Evolutionary conservation across 2,888 invertebrate genomes (phyloP), one percentile per base, ranked within the genome.

Genomic region (Ceraclea dissimilis): DNA sequence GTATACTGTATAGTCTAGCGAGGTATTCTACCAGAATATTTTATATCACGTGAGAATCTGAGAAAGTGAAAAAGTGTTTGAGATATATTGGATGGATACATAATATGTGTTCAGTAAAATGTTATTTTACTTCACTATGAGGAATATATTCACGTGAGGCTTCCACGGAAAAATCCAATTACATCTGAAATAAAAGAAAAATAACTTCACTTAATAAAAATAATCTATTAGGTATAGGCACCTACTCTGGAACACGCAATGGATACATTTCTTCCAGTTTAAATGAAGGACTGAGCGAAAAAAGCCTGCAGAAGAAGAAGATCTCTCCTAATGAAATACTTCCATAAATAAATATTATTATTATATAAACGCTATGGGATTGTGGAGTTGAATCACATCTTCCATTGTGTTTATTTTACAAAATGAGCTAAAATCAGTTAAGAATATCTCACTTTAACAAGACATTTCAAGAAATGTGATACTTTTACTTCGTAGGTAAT

Each of bases 181-280:
- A 57, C 47, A 51, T 50, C 21, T n/a, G 47, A 49, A 54, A 50
- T 55, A 31, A 48, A 47, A 50, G 50, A 53, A 57, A 53, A 57
- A 50, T 47, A 43, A 22, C 49, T 44, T 13, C 20, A 56, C 31
- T 48, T 33, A 51, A 51, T 56, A 56, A 55, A 49, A 55, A 51
- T 50, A 53, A 53, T 53, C 54, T 49, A 57, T 57, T 57, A 46
- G n/a, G n/a, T n/a, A n/a, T n/a, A n/a, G n/a, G n/a, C n/a, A n/a
- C n/a, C n/a, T n/a, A n/a, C n/a, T n/a, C 17, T 10, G 20, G 20
- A 50, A 26, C 57, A 57, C 57, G 57, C 57, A 54, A 57, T 49
- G 52, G 31, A 21, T 48, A 39, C 57, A 57, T 57, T 55, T 39
- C 49, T 19, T 26, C 19, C 18, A 19, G 17, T n/a, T n/a, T 39